A percentile compares a stretch with the other conserved stretches of the same genome.
These are phyloP conservation scores for Upupa epops DNA, from an alignment of 2,113 vertebrate species.

Conservation along the genomic window DNA sequence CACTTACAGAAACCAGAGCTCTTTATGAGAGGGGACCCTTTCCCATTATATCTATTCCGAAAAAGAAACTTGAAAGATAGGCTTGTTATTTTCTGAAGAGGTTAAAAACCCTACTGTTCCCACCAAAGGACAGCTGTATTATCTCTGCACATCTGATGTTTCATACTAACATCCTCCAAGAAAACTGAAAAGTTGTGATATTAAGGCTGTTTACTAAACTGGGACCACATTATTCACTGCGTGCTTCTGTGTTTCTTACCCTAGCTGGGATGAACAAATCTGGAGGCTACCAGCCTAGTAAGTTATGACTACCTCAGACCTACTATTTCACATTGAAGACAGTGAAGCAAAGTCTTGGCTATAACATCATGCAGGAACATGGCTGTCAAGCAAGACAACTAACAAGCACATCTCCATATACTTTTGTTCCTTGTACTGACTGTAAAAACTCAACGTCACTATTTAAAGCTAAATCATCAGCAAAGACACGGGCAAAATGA, in stretches of 20 bases:
- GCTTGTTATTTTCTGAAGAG: background rate
- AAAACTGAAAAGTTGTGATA: background rate
- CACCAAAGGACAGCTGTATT: accelerated
- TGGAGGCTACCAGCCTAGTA: background rate
- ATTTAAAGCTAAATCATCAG: background rate
- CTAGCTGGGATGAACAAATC: background rate
- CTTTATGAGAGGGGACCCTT: background rate
- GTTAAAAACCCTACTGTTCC: background rate
- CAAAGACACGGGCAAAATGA: background rate
- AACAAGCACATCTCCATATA: background rate
- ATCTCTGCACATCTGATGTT: background rate
- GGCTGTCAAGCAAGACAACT: background rate
- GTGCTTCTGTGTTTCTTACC: background rate
- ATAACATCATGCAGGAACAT: background rate
- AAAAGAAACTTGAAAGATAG: background rate
- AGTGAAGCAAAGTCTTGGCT: background rate
- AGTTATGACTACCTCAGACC: background rate
- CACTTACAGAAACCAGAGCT: background rate
- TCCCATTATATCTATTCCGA: background rate
- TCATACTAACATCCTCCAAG: background rate
- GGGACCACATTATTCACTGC: background rate
- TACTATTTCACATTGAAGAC: background rate
- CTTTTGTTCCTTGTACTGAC: background rate
- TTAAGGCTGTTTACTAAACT: background rate
- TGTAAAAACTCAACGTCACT: background rate